A percentile compares a stretch with the other conserved stretches of the same genome.
Conservation (phyloP, 1,140 invertebrate genomes). For the Hormaphis cornu region DNA sequence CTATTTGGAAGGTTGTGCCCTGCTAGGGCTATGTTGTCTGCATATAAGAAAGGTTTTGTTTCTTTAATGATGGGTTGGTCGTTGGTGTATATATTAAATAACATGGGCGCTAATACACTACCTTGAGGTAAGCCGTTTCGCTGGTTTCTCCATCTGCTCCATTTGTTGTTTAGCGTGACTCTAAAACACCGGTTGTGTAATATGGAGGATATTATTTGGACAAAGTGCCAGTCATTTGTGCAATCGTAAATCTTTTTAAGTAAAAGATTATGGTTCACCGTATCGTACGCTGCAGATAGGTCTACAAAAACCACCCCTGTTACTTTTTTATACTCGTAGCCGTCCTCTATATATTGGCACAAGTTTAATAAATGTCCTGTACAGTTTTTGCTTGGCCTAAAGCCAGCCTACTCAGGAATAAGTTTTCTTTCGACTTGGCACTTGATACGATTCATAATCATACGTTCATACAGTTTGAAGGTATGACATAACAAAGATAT, state of each 20-base stretch:
- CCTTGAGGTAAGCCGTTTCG: too few species aligned
- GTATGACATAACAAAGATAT: slow-evolving; percentile 21
- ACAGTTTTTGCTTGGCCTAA: slow-evolving; percentile 31
- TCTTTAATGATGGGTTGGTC: background rate
- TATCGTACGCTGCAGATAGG: slow-evolving; percentile 33
- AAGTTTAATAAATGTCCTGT: slow-evolving; percentile 32
- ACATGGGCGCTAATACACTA: slow-evolving; percentile 19
- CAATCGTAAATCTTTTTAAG: slow-evolving; percentile 13
- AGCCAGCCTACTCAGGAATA: slow-evolving; percentile 30
- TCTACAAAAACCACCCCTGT: slow-evolving; percentile 33
- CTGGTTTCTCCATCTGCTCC: too few species aligned
- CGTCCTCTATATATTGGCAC: slow-evolving; percentile 32
- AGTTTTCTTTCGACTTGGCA: background rate
- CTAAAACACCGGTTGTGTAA: slow-evolving; percentile 28
- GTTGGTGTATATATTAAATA: slow-evolving; percentile 18
- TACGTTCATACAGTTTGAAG: slow-evolving; percentile 29
- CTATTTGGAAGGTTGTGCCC: too few species aligned
- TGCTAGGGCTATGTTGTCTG: background rate
- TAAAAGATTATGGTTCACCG: slow-evolving; percentile 28
- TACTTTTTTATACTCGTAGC: slow-evolving; percentile 28
- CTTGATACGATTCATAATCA: slow-evolving; percentile 28
- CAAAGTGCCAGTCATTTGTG: slow-evolving; percentile 14
- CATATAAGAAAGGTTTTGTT: slow-evolving; percentile 32
- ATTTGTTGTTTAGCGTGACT: slow-evolving; percentile 28
- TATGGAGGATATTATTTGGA: slow-evolving; percentile 3